Conservation (phyloP, 1,140 invertebrate genomes). For the Calliphora vicina region DNA sequence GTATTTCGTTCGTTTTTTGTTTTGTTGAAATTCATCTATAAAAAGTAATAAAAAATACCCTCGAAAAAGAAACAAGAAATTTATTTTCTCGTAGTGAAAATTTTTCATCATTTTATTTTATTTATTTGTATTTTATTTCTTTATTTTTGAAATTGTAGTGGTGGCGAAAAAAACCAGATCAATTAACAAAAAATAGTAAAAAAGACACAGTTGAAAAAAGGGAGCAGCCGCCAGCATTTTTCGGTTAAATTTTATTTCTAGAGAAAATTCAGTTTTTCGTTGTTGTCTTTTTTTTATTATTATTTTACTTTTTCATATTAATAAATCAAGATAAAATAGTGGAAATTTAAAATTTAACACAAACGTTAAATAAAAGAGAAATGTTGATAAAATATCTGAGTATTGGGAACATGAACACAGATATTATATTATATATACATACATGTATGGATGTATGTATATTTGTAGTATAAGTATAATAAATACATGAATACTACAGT, state of each 20-base stretch:
- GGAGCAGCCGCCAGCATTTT: conserved; percentile 14
- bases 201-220: conserved; percentile 9
- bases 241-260: conserved; percentile 13
- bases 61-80: conserved; percentile 6
- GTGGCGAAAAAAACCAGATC: conserved; percentile 15
- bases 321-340: conserved; percentile 17
- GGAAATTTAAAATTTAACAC: conserved; percentile 7
- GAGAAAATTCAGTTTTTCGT: neutral
- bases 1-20: neutral
- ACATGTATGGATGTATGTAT: neutral
- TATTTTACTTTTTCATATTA: neutral
- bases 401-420: neutral
- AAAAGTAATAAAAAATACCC: conserved; percentile 14
- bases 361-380: conserved; percentile 14
- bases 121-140: neutral
- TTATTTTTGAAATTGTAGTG: neutral
- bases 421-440: neutral
- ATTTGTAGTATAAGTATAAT: neutral
- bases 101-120: neutral
- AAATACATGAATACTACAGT: neutral
- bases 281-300: neutral
- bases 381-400: neutral
- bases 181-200: conserved; percentile 1
- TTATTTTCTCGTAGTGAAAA: neutral
- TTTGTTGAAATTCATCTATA: neutral